phyloP scores from a whole-genome alignment of 2,888 invertebrate genomes.

The Drosophila antonietae region DNA sequence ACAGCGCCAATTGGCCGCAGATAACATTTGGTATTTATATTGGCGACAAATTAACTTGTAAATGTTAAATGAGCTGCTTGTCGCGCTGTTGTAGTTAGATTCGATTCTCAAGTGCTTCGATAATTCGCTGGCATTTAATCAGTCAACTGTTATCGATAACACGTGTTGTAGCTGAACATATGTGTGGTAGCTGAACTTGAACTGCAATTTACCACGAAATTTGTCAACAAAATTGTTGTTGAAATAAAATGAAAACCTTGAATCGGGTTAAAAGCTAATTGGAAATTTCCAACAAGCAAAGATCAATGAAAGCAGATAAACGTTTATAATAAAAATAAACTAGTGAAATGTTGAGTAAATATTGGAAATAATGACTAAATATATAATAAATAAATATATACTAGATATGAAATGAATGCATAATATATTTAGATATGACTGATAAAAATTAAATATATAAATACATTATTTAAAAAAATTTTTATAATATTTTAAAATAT shows the following conservation, averaged over 20 bases:
- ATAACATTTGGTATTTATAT: slow-evolving; percentile 30
- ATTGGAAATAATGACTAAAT: not conserved
- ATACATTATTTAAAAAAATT: too few species aligned
- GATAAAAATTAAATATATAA: too few species aligned
- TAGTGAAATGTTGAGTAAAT: not conserved
- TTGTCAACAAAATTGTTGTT: slow-evolving; percentile 36
- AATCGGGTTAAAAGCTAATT: slow-evolving; percentile 34
- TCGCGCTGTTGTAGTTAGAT: slow-evolving; percentile 19
- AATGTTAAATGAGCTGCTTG: slow-evolving; percentile 38
- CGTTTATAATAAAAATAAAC: not conserved
- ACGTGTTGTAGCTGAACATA: not conserved
- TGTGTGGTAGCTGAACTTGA: slow-evolving; percentile 45
- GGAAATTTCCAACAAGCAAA: slow-evolving; percentile 24
- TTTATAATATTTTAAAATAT: too few species aligned
- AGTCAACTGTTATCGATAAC: slow-evolving; percentile 41
- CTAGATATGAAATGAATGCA: not conserved
- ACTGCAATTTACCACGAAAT: slow-evolving; percentile 19
- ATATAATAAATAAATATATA: not conserved
- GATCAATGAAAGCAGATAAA: slow-evolving; percentile 23
- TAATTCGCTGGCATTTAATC: slow-evolving; percentile 70
- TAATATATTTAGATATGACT: not conserved
- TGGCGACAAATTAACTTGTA: slow-evolving; percentile 72
- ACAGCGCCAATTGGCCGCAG: slow-evolving; percentile 27
- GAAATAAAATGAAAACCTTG: slow-evolving; percentile 29
- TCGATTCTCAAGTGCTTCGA: slow-evolving; percentile 44